Evolutionary conservation across 2,797 vertebrate species (phyloP).

Genomic region (Hozukius guyotensis): DNA sequence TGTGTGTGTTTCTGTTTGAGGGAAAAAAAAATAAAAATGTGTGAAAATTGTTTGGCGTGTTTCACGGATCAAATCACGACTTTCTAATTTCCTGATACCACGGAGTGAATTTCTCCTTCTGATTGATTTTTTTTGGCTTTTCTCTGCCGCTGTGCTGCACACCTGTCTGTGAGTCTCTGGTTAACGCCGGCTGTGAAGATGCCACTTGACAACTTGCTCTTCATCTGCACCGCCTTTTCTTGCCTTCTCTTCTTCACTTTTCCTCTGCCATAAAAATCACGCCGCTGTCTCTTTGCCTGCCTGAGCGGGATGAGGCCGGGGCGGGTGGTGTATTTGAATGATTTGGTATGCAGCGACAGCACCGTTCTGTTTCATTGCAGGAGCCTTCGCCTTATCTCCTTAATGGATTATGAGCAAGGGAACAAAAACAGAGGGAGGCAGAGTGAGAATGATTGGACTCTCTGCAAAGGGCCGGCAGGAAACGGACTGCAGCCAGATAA

Average conservation of each 20-base stretch:
- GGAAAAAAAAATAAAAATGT: too few relatives aligned
- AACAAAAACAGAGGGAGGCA: slow-evolving; percentile 74
- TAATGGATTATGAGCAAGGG: slow-evolving; percentile 79
- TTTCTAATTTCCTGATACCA: slow-evolving; percentile 13
- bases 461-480: slow-evolving; percentile 66
- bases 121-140: slow-evolving; percentile 4
- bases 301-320: slow-evolving; percentile 27
- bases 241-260: background rate
- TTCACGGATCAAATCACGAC: background rate
- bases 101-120: slow-evolving; percentile 4
- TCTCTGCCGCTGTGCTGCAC: background rate
- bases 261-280: slow-evolving; percentile 1
- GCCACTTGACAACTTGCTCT: background rate
- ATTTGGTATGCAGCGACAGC: slow-evolving; percentile 72
- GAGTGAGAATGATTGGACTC: slow-evolving; percentile 75
- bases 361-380: slow-evolving; percentile 68
- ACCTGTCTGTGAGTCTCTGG: slow-evolving; percentile 9
- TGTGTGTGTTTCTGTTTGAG: background rate
- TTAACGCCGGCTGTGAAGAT: background rate
- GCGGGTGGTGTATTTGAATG: slow-evolving; percentile 54
- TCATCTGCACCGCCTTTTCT: background rate
- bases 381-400: slow-evolving; percentile 76
- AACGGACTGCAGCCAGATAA: slow-evolving; percentile 65
- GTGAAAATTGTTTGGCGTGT: background rate
- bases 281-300: slow-evolving; percentile 12